These are phyloP conservation scores for Sebastes cheni DNA, from an alignment of 2,797 vertebrate species.

Conservation along the genomic window DNA sequence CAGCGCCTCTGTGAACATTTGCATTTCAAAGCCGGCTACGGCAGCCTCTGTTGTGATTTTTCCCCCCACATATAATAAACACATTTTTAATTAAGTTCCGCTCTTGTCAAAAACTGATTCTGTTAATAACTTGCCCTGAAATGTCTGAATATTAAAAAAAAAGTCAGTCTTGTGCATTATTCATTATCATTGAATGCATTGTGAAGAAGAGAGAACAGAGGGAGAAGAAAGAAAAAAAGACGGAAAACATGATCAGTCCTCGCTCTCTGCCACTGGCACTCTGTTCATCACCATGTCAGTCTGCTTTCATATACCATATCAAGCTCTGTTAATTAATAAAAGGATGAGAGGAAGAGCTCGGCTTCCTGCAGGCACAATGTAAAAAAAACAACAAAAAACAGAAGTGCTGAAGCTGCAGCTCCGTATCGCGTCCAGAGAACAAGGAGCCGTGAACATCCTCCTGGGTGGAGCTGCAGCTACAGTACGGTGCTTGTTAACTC, in stretches of 20 bases:
- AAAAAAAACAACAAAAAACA: not conserved
- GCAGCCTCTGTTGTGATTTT: constrained; percentile 53
- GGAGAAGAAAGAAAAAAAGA: not conserved
- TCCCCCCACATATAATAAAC: constrained; percentile 70
- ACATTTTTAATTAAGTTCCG: constrained; percentile 77
- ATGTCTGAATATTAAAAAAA: constrained; percentile 75
- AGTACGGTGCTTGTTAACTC: constrained; percentile 8
- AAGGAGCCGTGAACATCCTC: constrained; percentile 37
- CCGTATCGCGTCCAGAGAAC: constrained; percentile 28
- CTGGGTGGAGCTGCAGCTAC: constrained; percentile 37
- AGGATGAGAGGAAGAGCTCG: constrained; percentile 6
- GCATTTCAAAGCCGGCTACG: constrained; percentile 76
- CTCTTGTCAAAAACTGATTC: constrained; percentile 72
- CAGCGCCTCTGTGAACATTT: constrained; percentile 55
- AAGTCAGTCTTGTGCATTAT: constrained; percentile 70
- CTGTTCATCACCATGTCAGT: constrained; percentile 45
- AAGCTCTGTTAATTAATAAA: constrained; percentile 59
- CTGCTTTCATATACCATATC: constrained; percentile 43
- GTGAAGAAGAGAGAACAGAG: constrained; percentile 35
- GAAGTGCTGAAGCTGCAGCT: constrained; percentile 32
- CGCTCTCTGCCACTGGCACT: constrained; percentile 45
- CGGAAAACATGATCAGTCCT: constrained; percentile 33
- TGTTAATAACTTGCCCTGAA: constrained; percentile 72
- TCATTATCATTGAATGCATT: constrained; percentile 55
- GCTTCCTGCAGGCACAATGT: constrained; percentile 36